Base-by-base conservation (phyloP, 2,888 invertebrate species). In the Acleris laterana region DNA sequence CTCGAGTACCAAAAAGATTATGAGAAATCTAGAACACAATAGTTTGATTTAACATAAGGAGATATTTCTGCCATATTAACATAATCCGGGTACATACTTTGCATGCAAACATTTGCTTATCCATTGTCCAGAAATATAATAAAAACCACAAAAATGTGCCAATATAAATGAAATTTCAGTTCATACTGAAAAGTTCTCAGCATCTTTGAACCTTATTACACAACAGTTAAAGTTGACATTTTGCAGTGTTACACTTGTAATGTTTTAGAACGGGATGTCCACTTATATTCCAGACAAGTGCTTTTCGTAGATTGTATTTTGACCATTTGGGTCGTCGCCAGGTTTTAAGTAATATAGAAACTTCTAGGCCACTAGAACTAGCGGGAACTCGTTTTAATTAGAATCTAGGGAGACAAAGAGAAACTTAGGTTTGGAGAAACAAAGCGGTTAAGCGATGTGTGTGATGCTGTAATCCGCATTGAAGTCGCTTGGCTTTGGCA, bases 301-400 rank as follows among this genome's bases (percentile, higher is more conserved):
- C 61, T 51, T 28, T 65, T 56, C 46, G 50, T 28, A 51, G 66
- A 66, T 66, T 66, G 66, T 66, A 20, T 66, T 66, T 66, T 57
- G 66, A 62, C 66, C 57, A 66, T 66, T 66, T 66, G 66, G 66
- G 56, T 19, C 19, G 51, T 19, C 32, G 61, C 66, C 66, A 66
- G 62, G 55, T 60, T 59, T 63, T 48, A 32, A 59, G 55, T 60
- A 65, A 50, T 65, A 61, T 60, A 65, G 49, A 55, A 59, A 62
- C 53, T 57, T 63, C 38, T 51, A 42, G 42, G 58, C 58, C 55
- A 51, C 49, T 64, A 19, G 46, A 44, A 61, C 25, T 55, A 28
- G 50, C 20, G 55, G n/a, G 60, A 50, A 50, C 60, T 61, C 32
- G 44, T 61, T 65, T 56, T 56, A 65, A 59, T 53, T 32, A 38